Conservation (phyloP, 64 coral and sea anemone species). For the Pachyseris speciosa region DNA sequence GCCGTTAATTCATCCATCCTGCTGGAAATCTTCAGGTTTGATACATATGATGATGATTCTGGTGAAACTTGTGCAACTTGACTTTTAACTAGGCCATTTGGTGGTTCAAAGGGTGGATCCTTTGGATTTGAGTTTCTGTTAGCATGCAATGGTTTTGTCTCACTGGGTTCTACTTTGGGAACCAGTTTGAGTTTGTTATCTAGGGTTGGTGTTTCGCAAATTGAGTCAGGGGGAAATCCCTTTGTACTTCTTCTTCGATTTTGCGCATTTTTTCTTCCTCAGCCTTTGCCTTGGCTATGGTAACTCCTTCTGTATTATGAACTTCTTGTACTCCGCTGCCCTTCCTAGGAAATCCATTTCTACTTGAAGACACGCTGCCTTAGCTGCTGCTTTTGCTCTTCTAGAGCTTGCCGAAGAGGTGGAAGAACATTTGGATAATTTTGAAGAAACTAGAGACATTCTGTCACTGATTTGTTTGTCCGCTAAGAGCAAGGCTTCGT, state of each 20-base stretch:
- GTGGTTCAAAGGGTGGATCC: not conserved
- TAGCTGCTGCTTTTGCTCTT: slow-evolving; percentile 47
- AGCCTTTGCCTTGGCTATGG: slow-evolving; percentile 41
- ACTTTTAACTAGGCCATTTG: not conserved
- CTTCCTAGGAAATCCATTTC: slow-evolving; percentile 55
- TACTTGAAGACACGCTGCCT: slow-evolving; percentile 44
- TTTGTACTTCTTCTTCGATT: slow-evolving; percentile 45
- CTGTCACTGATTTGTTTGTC: slow-evolving; percentile 14
- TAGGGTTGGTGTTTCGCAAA: not conserved
- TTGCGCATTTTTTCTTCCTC: slow-evolving; percentile 36
- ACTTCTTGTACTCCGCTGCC: slow-evolving; percentile 22
- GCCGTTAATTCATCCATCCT: not conserved
- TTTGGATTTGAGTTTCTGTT: not conserved
- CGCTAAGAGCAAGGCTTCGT: slow-evolving; percentile 1
- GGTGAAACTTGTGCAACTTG: not conserved
- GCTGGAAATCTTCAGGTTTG: not conserved
- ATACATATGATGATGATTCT: not conserved
- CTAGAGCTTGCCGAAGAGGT: slow-evolving; percentile 37
- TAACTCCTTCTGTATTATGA: slow-evolving; percentile 45
- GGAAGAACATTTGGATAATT: slow-evolving; percentile 11
- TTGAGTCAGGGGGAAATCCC: not conserved
- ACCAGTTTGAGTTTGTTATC: not conserved
- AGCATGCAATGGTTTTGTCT: not conserved
- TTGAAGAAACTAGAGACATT: slow-evolving; percentile 33
- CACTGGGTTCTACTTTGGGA: not conserved